These are phyloP conservation scores for Drosophila asahinai DNA, from an alignment of 1,140 invertebrate species.

Conservation along the genomic window DNA sequence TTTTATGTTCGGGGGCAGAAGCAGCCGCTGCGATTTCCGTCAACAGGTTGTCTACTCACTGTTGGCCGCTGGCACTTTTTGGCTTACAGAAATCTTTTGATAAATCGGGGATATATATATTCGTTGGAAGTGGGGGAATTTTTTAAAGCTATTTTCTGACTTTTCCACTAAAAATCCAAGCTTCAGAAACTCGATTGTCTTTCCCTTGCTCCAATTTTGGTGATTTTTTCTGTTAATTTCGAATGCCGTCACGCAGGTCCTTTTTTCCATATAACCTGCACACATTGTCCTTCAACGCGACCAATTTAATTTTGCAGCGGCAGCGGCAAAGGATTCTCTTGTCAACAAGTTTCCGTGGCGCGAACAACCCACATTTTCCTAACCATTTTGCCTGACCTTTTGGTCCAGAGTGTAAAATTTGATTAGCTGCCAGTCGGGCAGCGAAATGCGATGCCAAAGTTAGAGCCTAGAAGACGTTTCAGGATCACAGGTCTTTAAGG, in stretches of 20 bases:
- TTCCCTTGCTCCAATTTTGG: not conserved
- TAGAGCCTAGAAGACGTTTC: slow-evolving; percentile 4
- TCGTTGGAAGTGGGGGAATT: not conserved
- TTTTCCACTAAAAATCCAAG: slow-evolving; percentile 19
- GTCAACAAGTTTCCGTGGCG: slow-evolving; percentile 45
- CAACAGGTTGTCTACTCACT: slow-evolving; percentile 63
- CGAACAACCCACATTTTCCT: not conserved
- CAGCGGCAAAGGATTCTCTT: slow-evolving; percentile 29
- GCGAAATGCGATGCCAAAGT: slow-evolving; percentile 7
- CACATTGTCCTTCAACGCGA: slow-evolving; percentile 16
- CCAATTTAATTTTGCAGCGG: slow-evolving; percentile 24
- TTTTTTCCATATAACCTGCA: slow-evolving; percentile 13
- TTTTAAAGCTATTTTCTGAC: not conserved
- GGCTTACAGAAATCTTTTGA: slow-evolving; percentile 7
- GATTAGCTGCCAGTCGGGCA: slow-evolving; percentile 41
- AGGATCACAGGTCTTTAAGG: not conserved
- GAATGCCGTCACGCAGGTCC: slow-evolving; percentile 13
- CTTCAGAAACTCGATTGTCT: slow-evolving; percentile 4
- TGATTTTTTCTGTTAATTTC: slow-evolving; percentile 40
- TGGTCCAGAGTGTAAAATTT: slow-evolving; percentile 43
- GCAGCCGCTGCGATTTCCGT: slow-evolving; percentile 21
- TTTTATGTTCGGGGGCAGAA: not conserved
- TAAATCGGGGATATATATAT: slow-evolving; percentile 8
- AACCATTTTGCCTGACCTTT: not conserved
- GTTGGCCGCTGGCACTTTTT: slow-evolving; percentile 9